phyloP scores from a whole-genome alignment of 2,797 vertebrate species.

The Spheniscus humboldti region DNA sequence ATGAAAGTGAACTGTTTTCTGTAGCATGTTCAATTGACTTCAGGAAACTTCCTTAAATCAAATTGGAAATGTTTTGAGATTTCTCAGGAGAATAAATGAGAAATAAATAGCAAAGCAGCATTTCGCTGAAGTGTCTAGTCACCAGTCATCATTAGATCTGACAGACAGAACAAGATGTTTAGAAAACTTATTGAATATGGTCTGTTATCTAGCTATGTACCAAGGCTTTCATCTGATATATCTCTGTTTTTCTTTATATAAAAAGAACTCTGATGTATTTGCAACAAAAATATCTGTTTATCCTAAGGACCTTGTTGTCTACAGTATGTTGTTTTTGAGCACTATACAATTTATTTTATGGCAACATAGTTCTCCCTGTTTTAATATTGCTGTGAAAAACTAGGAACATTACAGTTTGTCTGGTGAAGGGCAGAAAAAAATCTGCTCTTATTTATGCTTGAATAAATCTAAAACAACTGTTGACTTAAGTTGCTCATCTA shows the following conservation, averaged over 20 bases:
- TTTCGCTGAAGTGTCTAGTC: constrained; percentile 61
- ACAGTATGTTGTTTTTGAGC: not conserved
- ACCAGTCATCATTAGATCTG: constrained; percentile 70
- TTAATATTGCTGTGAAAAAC: constrained; percentile 35
- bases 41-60: constrained; percentile 68
- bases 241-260: constrained; percentile 8
- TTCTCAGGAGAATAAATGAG: constrained; percentile 67
- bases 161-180: constrained; percentile 71
- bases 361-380: not conserved
- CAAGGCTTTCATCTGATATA: constrained; percentile 48
- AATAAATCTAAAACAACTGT: constrained; percentile 34
- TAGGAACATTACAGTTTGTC: not conserved
- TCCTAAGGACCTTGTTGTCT: constrained; percentile 20
- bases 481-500: constrained; percentile 29
- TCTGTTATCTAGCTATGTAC: constrained; percentile 44
- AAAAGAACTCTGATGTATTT: not conserved
- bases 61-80: constrained; percentile 63
- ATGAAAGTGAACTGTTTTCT: constrained; percentile 65
- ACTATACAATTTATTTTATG: not conserved
- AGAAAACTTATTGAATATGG: constrained; percentile 60
- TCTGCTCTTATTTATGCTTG: constrained; percentile 32
- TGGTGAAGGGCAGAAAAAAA: constrained; percentile 54
- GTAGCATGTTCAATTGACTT: constrained; percentile 66
- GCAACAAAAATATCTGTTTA: constrained; percentile 8
- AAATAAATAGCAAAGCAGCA: constrained; percentile 65